phyloP scores from a whole-genome alignment of 2,113 vertebrate species.

The Gopherus evgoodei region DNA sequence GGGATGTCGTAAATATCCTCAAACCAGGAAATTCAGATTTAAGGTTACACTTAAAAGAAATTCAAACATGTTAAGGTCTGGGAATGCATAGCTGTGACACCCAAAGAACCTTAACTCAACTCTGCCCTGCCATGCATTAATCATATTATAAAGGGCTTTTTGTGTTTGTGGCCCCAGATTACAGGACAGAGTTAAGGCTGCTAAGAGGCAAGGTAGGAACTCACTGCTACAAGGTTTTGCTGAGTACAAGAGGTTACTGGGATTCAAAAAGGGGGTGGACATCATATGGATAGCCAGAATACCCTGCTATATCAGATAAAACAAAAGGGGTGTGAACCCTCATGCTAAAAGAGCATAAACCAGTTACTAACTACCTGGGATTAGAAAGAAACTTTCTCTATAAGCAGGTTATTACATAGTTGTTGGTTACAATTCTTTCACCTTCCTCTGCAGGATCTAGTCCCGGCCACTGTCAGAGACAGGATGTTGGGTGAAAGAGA shows the following conservation, averaged over 20 bases:
- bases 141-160: not conserved
- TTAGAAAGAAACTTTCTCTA: not conserved
- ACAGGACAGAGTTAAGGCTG: not conserved
- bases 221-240: fast-evolving
- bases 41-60: not conserved
- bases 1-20: not conserved
- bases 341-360: not conserved
- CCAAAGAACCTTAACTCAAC: not conserved
- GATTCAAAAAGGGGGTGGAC: not conserved
- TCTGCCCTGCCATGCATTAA: not conserved
- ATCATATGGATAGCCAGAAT: not conserved
- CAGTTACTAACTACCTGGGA: not conserved
- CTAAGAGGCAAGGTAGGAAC: not conserved
- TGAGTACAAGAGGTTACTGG: not conserved
- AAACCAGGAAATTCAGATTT: not conserved
- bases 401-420: not conserved
- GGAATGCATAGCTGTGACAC: not conserved
- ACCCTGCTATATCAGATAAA: not conserved
- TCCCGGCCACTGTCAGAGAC: not conserved
- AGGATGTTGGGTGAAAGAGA: not conserved
- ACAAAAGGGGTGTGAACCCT: not conserved
- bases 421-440: not conserved
- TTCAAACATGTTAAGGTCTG: not conserved
- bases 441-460: not conserved
- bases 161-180: not conserved